A percentile compares a stretch with the other conserved stretches of the same genome.
phyloP scores from a whole-genome alignment of 2,113 vertebrate genomes.

The Elanus axillaris region DNA sequence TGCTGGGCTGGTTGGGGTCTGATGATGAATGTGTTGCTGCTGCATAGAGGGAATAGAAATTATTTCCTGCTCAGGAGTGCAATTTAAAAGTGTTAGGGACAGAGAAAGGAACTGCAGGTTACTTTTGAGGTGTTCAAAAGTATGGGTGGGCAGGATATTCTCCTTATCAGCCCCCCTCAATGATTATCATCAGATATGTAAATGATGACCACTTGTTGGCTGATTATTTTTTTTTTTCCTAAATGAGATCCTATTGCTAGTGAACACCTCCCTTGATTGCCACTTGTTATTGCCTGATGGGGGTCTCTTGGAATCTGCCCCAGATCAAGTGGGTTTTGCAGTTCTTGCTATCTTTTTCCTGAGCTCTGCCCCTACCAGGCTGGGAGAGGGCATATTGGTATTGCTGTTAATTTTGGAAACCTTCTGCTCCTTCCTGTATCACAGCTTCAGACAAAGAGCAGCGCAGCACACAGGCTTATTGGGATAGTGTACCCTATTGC shows the following conservation, averaged over 20 bases:
- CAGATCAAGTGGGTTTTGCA: fast-evolving
- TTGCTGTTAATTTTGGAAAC: background rate
- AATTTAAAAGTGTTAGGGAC: fast-evolving
- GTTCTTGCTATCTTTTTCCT: background rate
- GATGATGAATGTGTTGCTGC: background rate
- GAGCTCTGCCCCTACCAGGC: background rate
- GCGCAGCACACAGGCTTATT: fast-evolving
- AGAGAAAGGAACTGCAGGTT: background rate
- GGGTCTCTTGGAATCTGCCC: background rate
- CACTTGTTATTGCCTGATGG: background rate
- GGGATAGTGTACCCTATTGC: background rate
- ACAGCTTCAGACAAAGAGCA: background rate
- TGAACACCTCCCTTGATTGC: background rate
- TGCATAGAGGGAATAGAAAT: background rate
- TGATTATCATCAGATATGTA: background rate
- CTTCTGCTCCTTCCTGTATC: background rate
- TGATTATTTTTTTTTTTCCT: background rate
- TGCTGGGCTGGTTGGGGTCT: background rate
- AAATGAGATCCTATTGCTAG: background rate
- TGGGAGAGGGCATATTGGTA: background rate
- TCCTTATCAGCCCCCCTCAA: background rate
- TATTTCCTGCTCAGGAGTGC: background rate
- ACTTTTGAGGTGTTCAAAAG: background rate
- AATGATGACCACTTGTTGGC: background rate
- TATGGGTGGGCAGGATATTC: background rate